Evolutionary conservation across 2,113 vertebrate genomes (phyloP).

Genomic region (Sterrhoptilus dennistouni): DNA sequence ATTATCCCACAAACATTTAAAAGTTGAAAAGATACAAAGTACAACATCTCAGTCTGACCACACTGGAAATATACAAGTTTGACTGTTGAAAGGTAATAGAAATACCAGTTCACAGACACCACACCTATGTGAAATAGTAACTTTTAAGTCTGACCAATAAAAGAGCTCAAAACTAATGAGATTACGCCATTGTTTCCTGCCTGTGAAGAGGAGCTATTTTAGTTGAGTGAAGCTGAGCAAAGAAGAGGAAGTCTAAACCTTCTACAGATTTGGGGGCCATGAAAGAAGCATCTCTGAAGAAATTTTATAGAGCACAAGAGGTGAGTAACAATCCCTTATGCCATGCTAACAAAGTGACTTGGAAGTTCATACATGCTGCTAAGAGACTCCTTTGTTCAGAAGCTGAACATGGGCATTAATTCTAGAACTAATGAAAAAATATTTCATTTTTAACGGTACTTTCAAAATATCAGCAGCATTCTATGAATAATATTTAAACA

Average conservation of each 20-base stretch:
- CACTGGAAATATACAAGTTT: background rate
- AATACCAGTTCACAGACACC: background rate
- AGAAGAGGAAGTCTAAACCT: slow-evolving; percentile 37
- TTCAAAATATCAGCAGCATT: background rate
- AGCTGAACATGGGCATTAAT: background rate
- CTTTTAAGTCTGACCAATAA: slow-evolving; percentile 27
- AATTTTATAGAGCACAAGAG: background rate
- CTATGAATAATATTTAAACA: background rate
- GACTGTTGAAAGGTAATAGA: slow-evolving; percentile 34
- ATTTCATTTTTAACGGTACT: background rate
- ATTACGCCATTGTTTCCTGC: slow-evolving; percentile 54
- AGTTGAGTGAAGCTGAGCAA: slow-evolving; percentile 1
- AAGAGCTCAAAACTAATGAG: background rate
- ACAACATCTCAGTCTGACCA: background rate
- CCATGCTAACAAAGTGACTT: background rate
- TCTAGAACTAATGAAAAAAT: background rate
- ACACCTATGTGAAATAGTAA: background rate
- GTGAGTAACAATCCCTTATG: slow-evolving; percentile 56
- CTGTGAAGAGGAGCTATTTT: slow-evolving; percentile 41
- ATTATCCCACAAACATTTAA: background rate
- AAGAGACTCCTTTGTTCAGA: background rate
- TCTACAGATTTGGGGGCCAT: background rate
- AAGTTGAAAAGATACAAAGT: background rate
- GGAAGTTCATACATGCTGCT: background rate
- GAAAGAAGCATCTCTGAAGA: slow-evolving; percentile 26